Percentiles rank a stretch among this genome's conserved stretches.
These are phyloP conservation scores for Bufo gargarizans DNA, from an alignment of 2,113 vertebrate genomes.

Conservation along the genomic window DNA sequence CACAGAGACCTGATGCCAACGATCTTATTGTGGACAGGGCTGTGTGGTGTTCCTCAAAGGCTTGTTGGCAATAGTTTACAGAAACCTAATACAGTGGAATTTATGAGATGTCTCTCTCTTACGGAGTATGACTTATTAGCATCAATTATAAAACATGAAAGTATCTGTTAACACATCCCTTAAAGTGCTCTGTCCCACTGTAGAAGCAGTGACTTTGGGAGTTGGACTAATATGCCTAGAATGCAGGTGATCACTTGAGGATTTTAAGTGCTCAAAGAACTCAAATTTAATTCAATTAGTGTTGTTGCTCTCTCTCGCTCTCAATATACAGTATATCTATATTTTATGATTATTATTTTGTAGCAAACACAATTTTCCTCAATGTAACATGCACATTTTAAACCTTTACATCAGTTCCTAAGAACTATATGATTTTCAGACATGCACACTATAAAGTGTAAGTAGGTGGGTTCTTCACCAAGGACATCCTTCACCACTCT, in stretches of 20 bases:
- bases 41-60: background rate
- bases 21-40: background rate
- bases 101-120: background rate
- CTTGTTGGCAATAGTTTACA: background rate
- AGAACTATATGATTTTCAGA: too few relatives aligned
- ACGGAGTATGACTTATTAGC: background rate
- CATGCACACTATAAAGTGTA: too few relatives aligned
- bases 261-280: background rate
- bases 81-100: conserved; percentile 6
- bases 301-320: background rate
- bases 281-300: background rate
- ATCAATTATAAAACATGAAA: conserved; percentile 16
- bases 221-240: background rate
- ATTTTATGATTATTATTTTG: background rate
- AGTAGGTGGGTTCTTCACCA: background rate
- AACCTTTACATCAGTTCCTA: background rate
- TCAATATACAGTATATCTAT: too few relatives aligned
- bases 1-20: conserved; percentile 9
- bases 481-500: background rate
- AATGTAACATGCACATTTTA: too few relatives aligned
- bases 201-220: background rate
- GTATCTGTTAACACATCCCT: background rate
- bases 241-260: background rate
- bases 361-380: background rate
- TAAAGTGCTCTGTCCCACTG: background rate